Conservation (phyloP, 1,140 invertebrate species). For the Lycorma delicatula region DNA sequence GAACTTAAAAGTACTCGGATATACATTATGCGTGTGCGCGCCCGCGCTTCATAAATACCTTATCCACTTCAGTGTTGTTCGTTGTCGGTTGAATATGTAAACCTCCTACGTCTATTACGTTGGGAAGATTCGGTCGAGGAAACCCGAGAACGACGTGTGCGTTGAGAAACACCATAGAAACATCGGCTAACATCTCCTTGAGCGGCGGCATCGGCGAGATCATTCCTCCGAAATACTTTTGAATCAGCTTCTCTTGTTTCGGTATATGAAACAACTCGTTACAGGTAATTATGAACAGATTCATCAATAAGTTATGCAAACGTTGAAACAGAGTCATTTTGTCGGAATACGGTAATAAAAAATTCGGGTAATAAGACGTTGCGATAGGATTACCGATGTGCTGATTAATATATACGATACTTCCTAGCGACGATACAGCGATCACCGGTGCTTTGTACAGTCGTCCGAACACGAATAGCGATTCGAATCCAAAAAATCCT, state of each 20-base stretch:
- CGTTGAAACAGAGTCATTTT: background rate
- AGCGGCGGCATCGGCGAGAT: background rate
- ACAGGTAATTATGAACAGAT: background rate
- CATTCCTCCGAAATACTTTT: background rate
- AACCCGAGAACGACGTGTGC: conserved; percentile 52
- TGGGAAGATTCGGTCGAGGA: conserved; percentile 46
- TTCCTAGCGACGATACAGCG: background rate
- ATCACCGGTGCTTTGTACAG: background rate
- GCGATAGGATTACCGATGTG: background rate
- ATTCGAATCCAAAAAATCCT: background rate
- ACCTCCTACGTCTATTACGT: conserved; percentile 44
- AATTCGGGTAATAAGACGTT: background rate
- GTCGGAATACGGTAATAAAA: background rate
- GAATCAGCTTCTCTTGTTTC: background rate
- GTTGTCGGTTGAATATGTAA: conserved; percentile 38
- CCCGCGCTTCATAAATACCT: too few species aligned
- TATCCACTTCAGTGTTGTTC: background rate
- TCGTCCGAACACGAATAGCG: background rate
- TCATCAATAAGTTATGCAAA: background rate
- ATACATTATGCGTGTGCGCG: too few species aligned
- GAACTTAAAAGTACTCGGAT: too few species aligned
- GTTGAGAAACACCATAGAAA: conserved; percentile 45
- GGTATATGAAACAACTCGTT: background rate
- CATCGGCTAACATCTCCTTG: background rate
- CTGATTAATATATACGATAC: background rate